Percentiles rank a stretch among this genome's conserved stretches.
Evolutionary conservation across 2,888 invertebrate species (phyloP).

Genomic region (Heliconius charithonia): DNA sequence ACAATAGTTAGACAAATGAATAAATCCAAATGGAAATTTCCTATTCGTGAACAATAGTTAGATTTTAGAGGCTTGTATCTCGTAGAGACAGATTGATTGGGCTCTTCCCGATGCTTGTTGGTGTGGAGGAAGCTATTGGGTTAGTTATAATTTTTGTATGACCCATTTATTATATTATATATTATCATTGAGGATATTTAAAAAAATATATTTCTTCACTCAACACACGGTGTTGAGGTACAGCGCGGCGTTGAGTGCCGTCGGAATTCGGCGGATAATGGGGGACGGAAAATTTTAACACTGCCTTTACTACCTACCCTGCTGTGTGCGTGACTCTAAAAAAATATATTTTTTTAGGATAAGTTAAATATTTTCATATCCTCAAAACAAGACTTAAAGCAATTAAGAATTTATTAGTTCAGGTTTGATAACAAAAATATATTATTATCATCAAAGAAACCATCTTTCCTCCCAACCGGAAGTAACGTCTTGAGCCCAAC

Average conservation of each 20-base stretch:
- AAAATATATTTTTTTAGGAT: too few species aligned
- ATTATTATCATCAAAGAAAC: background rate
- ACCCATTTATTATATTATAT: background rate
- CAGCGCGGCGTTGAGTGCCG: too few species aligned
- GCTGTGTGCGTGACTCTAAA: too few species aligned
- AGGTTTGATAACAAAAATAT: background rate
- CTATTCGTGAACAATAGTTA: constrained; percentile 83
- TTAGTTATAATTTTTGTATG: constrained; percentile 6
- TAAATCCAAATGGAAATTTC: constrained; percentile 83
- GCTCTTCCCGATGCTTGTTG: constrained; percentile 64
- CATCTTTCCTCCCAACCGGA: constrained; percentile 4
- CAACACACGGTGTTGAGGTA: too few species aligned
- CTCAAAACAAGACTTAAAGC: background rate
- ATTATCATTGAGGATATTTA: too few species aligned
- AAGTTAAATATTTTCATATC: too few species aligned
- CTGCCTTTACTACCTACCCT: too few species aligned
- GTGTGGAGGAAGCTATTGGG: constrained; percentile 61
- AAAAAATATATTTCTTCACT: background rate
- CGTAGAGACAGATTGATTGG: constrained; percentile 83
- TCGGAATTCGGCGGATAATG: too few species aligned
- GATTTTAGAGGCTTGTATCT: constrained; percentile 82
- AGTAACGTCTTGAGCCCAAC: constrained; percentile 28
- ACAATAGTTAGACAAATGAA: constrained; percentile 83
- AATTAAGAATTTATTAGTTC: background rate
- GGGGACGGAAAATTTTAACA: too few species aligned